These are phyloP conservation scores for Amphiduros pacificus DNA, from an alignment of 2,888 invertebrate species.

Conservation along the genomic window DNA sequence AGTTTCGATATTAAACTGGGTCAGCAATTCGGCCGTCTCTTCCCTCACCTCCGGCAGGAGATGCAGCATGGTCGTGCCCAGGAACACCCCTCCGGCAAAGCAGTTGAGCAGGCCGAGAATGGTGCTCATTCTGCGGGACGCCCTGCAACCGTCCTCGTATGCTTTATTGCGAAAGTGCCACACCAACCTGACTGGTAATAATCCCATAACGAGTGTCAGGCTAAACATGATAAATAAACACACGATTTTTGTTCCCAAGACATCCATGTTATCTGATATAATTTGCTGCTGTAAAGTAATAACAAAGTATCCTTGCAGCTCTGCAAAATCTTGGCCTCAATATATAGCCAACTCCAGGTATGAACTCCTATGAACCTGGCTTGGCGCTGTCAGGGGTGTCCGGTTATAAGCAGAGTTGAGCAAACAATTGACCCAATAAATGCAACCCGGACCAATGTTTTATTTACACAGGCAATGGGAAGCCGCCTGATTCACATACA, in stretches of 20 bases:
- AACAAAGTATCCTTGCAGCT: too few species aligned
- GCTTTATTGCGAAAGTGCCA: neutral
- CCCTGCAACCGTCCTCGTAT: neutral
- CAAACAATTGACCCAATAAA: too few species aligned
- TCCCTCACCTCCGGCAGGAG: conserved; percentile 56
- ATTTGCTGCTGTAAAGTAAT: too few species aligned
- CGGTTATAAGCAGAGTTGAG: too few species aligned
- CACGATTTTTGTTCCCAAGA: conserved; percentile 29
- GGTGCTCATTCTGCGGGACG: neutral
- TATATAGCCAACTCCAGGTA: too few species aligned
- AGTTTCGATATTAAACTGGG: conserved; percentile 18
- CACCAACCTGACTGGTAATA: conserved; percentile 29
- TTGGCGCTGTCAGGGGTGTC: too few species aligned
- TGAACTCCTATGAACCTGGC: too few species aligned
- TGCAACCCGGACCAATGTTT: too few species aligned
- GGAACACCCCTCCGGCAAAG: conserved; percentile 58
- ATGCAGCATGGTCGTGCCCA: conserved; percentile 57
- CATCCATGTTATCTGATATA: conserved; percentile 33
- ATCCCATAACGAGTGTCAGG: conserved; percentile 28
- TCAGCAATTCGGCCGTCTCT: conserved; percentile 34
- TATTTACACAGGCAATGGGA: too few species aligned
- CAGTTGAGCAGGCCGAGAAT: conserved; percentile 33
- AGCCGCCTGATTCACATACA: too few species aligned
- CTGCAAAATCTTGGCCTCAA: too few species aligned
- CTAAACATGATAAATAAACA: conserved; percentile 25